Percentiles rank a stretch among this genome's conserved stretches.
Evolutionary conservation across 92 coral and sea anemone genomes (phyloP).

Genomic region (Epizoanthus fatuus): DNA sequence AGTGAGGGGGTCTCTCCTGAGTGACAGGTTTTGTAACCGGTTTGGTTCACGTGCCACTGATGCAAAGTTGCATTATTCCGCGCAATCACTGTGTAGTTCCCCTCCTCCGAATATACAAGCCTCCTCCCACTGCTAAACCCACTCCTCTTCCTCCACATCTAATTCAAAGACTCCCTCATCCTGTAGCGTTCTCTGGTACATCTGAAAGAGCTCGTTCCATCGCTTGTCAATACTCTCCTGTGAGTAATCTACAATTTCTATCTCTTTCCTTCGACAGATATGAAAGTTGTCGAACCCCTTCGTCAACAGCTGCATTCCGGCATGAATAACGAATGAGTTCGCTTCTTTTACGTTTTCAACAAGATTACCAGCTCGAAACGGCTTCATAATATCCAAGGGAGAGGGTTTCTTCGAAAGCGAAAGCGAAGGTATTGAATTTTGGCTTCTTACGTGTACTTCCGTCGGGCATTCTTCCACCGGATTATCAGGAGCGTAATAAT

Average conservation of each 20-base stretch:
- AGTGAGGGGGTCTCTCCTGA: conserved; percentile 8
- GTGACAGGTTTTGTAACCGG: conserved; percentile 18
- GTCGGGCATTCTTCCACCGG: conserved; percentile 21
- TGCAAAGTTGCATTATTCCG: conserved; percentile 15
- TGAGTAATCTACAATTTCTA: conserved; percentile 20
- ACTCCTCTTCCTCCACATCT: conserved; percentile 15
- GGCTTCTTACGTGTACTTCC: conserved; percentile 6
- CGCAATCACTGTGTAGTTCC: conserved; percentile 16
- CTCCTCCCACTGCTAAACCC: conserved; percentile 32
- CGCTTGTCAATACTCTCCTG: conserved; percentile 23
- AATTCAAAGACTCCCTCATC: conserved; percentile 11
- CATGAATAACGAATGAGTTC: conserved; percentile 25
- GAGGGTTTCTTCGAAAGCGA: conserved; percentile 20
- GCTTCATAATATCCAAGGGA: conserved; percentile 16
- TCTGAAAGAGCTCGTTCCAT: conserved; percentile 31
- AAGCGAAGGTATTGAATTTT: conserved; percentile 21
- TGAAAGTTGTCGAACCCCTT: conserved; percentile 16
- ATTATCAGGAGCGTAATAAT: conserved; percentile 21
- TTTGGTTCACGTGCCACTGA: conserved; percentile 7
- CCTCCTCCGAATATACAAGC: conserved; percentile 19
- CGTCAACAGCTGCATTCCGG: conserved; percentile 31
- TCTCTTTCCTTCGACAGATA: conserved; percentile 34
- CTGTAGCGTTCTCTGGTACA: conserved; percentile 22
- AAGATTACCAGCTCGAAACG: conserved; percentile 26
- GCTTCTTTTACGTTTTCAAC: conserved; percentile 17